Evolutionary conservation across 2,113 vertebrate genomes (phyloP).

Genomic region (Sceloporus undulatus): DNA sequence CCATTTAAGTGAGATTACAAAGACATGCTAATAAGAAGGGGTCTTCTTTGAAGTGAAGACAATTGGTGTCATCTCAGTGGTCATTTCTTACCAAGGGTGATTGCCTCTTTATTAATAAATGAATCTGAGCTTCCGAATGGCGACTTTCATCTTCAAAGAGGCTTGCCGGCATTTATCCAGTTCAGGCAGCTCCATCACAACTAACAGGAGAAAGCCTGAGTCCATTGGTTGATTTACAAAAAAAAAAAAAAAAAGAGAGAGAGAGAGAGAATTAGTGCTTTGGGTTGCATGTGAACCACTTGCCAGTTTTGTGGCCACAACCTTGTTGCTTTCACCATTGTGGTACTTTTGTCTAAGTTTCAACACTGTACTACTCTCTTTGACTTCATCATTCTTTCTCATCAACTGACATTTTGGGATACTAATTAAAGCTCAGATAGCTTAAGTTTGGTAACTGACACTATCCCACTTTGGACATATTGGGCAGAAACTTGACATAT

Average conservation of each 20-base stretch:
- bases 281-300: not conserved
- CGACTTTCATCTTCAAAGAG: not conserved
- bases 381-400: not conserved
- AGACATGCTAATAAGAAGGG: constrained; percentile 58
- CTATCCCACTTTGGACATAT: too few species aligned
- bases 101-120: constrained; percentile 49
- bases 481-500: too few species aligned
- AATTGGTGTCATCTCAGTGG: constrained; percentile 39
- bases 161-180: not conserved
- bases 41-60: constrained; percentile 62
- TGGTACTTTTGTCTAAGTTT: not conserved
- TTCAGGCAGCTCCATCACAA: not conserved
- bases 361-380: not conserved
- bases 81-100: constrained; percentile 53
- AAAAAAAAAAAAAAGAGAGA: too few species aligned
- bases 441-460: too few species aligned
- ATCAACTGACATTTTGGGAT: too few species aligned
- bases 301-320: not conserved
- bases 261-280: not conserved
- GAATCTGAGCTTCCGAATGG: constrained; percentile 37
- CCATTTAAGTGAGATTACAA: constrained; percentile 67
- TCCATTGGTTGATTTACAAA: not conserved
- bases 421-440: too few species aligned
- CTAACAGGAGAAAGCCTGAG: not conserved
- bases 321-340: not conserved